Evolutionary conservation across 2,113 vertebrate species (phyloP).

Genomic region (Cephalopholis sonnerati): DNA sequence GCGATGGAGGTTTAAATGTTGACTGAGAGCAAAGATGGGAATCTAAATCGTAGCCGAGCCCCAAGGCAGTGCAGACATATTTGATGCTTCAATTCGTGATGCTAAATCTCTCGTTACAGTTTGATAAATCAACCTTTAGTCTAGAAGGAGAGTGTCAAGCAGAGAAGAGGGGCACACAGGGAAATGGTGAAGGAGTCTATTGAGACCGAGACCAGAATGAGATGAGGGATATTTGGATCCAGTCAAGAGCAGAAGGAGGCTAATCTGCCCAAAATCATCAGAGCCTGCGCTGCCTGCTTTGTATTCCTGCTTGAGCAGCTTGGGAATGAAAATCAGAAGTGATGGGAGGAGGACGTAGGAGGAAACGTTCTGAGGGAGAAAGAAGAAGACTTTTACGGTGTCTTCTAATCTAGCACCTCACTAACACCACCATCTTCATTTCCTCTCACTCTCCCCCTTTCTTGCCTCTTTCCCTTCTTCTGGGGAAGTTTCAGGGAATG

Average conservation of each 20-base stretch:
- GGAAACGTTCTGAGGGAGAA: constrained; percentile 57
- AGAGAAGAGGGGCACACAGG: constrained; percentile 10
- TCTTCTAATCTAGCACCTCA: constrained; percentile 28
- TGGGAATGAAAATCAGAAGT: constrained; percentile 71
- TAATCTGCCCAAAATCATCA: constrained; percentile 72
- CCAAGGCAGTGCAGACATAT: constrained; percentile 31
- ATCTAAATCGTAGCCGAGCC: constrained; percentile 46
- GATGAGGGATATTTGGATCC: constrained; percentile 66
- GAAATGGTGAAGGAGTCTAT: constrained; percentile 38
- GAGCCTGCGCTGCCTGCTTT: constrained; percentile 70
- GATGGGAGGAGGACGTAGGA: constrained; percentile 68
- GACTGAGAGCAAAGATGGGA: constrained; percentile 46
- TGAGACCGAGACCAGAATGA: constrained; percentile 59
- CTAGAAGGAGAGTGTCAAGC: constrained; percentile 24
- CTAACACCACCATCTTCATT: constrained; percentile 41
- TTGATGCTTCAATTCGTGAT: constrained; percentile 56
- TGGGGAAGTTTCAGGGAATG: constrained; percentile 13
- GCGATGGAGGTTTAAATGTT: constrained; percentile 46
- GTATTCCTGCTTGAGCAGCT: constrained; percentile 72
- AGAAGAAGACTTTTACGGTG: constrained; percentile 60
- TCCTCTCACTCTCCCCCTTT: constrained; percentile 20
- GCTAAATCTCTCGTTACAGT: constrained; percentile 59
- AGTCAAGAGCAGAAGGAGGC: constrained; percentile 64
- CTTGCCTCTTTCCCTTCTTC: constrained; percentile 20
- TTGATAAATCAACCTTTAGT: constrained; percentile 69